A percentile compares a stretch with the other conserved stretches of the same genome.
phyloP scores from a whole-genome alignment of 1,140 invertebrate genomes.

The Drosophila varians region DNA sequence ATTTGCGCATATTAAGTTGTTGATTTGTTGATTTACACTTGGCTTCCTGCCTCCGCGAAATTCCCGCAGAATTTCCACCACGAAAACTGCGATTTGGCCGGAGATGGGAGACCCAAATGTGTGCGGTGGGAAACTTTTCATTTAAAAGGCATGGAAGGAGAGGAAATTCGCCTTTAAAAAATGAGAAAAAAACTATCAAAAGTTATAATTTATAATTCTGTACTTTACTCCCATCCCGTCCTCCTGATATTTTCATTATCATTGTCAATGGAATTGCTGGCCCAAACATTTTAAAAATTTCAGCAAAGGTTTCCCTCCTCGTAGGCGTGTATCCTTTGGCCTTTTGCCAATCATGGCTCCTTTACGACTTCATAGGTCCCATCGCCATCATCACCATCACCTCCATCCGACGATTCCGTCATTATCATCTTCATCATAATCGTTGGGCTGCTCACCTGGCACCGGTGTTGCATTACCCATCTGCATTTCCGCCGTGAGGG shows the following conservation, averaged over 20 bases:
- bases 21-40: slow-evolving; percentile 75
- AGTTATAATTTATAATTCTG: too few relatives aligned
- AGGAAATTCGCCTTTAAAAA: background rate
- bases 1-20: slow-evolving; percentile 74
- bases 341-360: slow-evolving; percentile 13
- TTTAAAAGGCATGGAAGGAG: background rate
- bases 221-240: too few relatives aligned
- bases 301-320: slow-evolving; percentile 1
- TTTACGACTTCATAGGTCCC: slow-evolving; percentile 4
- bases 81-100: slow-evolving; percentile 39
- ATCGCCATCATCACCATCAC: slow-evolving; percentile 7
- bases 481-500: slow-evolving; percentile 46
- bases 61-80: slow-evolving; percentile 23
- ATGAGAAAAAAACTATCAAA: background rate
- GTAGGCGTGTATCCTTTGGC: background rate
- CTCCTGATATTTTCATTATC: slow-evolving; percentile 45
- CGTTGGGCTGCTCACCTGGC: slow-evolving; percentile 31
- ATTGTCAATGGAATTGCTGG: slow-evolving; percentile 55
- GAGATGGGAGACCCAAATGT: background rate
- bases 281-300: slow-evolving; percentile 26
- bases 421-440: slow-evolving; percentile 22
- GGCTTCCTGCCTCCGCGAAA: slow-evolving; percentile 1
- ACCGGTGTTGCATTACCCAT: slow-evolving; percentile 42
- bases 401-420: background rate
- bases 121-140: background rate